Evolutionary conservation across 2,113 vertebrate species (phyloP), one percentile per base, ranked within the genome.

Genomic region (Aegotheles bennettii): DNA sequence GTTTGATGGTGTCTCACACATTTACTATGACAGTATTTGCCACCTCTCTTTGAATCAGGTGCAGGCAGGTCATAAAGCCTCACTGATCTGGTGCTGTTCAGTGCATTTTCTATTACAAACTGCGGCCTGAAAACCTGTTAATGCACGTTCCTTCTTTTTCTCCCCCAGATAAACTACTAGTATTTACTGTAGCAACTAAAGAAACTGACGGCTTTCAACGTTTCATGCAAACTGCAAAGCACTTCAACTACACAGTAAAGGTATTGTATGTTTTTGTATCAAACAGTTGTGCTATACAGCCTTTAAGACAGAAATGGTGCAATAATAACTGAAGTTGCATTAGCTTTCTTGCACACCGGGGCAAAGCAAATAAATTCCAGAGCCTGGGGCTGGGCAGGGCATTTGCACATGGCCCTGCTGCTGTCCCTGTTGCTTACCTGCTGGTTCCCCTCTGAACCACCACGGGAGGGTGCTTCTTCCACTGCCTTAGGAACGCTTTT

Each of bases 221-320:
- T 90, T 99, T 99, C 95, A 99, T 99, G 98, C 98, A 97, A 95
- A 99, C 99, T 80, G 99, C 99, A 94, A 98, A 98, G 69, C 98
- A 99, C 90, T 99, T 99, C 97, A 99, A 99, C 97, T 99, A 99
- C 96, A 99, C 98, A 97, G 98, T 99, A 48, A 99, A 99, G 99
- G 99, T 99, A 98, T 11, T 53, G 85, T 87, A 85, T 95, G 80
- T 50, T 83, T 82, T 48, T 28, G 24, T 83, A 21, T 14, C 73
- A 80, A 48, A 60, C 33, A 50, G 8, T 42, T 13, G 3, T 68
- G 29, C 57, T 75, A 7, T 31, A 15, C 10, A 6, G 43, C 59
- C 57, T 69, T 54, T 53, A 17, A 42, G 51, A 50, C 13, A 45
- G 68, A 56, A 20, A 25, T 25, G 28, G 35, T 24, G 23, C 28